Base-by-base conservation (phyloP, 2,888 invertebrate species). In the Incurvaria masculella region DNA sequence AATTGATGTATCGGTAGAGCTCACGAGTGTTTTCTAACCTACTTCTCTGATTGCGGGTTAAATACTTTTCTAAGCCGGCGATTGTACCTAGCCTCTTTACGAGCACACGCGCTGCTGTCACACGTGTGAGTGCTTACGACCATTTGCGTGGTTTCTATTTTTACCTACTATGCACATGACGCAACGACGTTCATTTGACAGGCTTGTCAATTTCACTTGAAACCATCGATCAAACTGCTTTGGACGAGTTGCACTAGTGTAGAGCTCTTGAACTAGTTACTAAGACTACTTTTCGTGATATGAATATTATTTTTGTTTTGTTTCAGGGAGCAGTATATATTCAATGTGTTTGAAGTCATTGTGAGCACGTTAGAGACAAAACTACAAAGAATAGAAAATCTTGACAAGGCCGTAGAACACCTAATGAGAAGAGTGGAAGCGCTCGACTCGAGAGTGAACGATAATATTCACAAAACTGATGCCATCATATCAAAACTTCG, bases 291-390 rank as follows among this genome's bases (percentile, higher is more conserved):
- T n/a, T n/a, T n/a, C n/a, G n/a, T n/a, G n/a, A n/a, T 33, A 33
- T 33, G 14, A 33, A 33, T 40, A 39, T 21, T 45, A 68, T 44
- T 63, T 55, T 61, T 56, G 56, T 56, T 68, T 72, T 76, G 66
- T 85, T 85, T 53, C 87, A 92, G 92, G 71, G 92, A 92, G 69
- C 90, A 91, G 68, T 91, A 92, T 68, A 82, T 93, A 53, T 88
- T 91, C 72, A 90, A 90, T 66, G 89, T 94, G 48, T 93, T 94
- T 72, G 93, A 93, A 71, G 91, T 91, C 47, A 91, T 94, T 56
- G 91, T 93, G 50, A 90, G 91, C 58, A 93, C 92, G 21, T 72
- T 93, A 58, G 93, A 94, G 68, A 89, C 91, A 4, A 93, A 93
- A 74, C 76, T 94, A 14, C 91, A 92, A 65, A 81, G 92, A 57